Percentiles rank a stretch among this genome's conserved stretches.
These are phyloP conservation scores for Neotoxoptera formosana DNA, from an alignment of 1,140 invertebrate genomes.

Conservation along the genomic window DNA sequence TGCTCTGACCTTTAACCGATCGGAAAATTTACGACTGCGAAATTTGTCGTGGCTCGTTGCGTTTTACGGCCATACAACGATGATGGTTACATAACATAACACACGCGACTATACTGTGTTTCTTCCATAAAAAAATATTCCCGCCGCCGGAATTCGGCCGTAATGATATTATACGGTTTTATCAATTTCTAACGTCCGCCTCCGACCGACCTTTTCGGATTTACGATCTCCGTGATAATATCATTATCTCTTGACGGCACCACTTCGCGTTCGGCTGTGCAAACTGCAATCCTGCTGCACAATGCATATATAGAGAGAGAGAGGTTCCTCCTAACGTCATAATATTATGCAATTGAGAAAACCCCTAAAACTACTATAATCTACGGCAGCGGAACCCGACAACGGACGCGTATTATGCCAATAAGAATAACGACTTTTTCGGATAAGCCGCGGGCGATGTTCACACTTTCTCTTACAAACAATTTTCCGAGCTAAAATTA, in stretches of 20 bases:
- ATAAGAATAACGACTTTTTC: background rate
- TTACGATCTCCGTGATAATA: background rate
- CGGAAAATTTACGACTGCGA: background rate
- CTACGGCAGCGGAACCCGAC: background rate
- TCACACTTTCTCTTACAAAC: background rate
- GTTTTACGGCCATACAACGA: slow-evolving; percentile 8
- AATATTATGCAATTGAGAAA: background rate
- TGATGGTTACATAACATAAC: background rate
- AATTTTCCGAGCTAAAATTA: background rate
- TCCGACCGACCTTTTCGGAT: background rate
- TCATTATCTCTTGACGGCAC: no score
- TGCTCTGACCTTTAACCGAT: background rate
- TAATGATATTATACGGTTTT: slow-evolving; percentile 22
- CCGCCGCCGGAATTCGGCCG: background rate
- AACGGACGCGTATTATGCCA: background rate
- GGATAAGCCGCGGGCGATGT: background rate
- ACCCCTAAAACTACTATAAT: no score
- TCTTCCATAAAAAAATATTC: background rate
- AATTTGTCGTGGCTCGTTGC: background rate
- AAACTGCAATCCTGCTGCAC: background rate
- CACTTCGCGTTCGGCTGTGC: background rate
- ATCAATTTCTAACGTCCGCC: background rate
- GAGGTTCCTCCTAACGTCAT: no score
- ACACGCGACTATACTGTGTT: background rate
- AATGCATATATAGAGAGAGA: no score